Base-by-base conservation (phyloP, 1,140 invertebrate genomes). In the Trichonephila clavata region DNA sequence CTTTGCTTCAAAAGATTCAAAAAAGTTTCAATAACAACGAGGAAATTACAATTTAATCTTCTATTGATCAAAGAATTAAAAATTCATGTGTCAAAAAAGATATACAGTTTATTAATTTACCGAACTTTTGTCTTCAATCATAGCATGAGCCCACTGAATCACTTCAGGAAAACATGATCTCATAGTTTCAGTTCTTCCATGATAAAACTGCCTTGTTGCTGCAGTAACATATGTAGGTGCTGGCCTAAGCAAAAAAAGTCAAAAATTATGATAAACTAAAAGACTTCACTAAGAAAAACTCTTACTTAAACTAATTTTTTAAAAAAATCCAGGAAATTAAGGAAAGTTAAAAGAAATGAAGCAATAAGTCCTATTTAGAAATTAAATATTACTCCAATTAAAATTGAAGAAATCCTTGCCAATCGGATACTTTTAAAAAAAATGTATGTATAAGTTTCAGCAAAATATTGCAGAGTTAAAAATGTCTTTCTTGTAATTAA, bases 201-300 rank as follows among this genome's bases (percentile, higher is more conserved):
- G 95, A 91, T 95, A 96, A 95, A 96, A 97, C 87, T 95, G 94
- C 81, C 96, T 94, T 2, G 96, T 96, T 32, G 96, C 96, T 6
- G 96, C 96, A 24, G 96, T 97, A 88, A 96, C 96, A 95, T 97
- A 97, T 57, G 96, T 96, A 32, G 96, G 95, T 10, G 96, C 96
- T 24, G 95, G 95, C 91, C 95, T 96, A 88, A 59, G 61, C 39
- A 32, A 83, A 91, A 27, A 13, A 3, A 80, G 32, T 32, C 4
- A 13, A 50, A 50, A 50, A 50, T 5, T 50, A 10, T 50, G 0
- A 50, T 6, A 8, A 50, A 50, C 8, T 50, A 50, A 50, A 50
- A 50, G 50, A 50, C 10, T 13, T 50, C 2, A 43, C 20, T 63
- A 63, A 20, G 20, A 63, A 21, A 21, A n/a, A n/a, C n/a, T 63